Percentiles rank a stretch among this genome's conserved stretches.
Evolutionary conservation across 2,113 vertebrate genomes (phyloP).

Genomic region (Dasyornis broadbenti): DNA sequence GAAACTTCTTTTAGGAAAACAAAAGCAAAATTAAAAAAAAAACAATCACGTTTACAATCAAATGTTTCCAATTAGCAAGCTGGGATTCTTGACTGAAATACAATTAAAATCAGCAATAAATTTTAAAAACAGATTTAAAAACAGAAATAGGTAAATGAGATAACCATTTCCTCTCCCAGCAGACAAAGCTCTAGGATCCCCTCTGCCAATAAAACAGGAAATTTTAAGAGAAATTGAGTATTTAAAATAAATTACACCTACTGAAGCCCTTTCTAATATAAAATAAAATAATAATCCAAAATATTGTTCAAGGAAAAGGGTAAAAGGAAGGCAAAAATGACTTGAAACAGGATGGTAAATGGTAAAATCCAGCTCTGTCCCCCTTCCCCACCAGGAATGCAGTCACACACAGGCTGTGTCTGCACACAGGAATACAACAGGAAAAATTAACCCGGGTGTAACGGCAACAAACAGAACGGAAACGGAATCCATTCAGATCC

Average conservation of each 20-base stretch:
- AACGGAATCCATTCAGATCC: background rate
- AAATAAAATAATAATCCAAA: background rate
- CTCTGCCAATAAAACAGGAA: background rate
- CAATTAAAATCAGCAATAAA: background rate
- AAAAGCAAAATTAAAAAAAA: background rate
- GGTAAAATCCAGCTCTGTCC: background rate
- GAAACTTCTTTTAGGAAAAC: background rate
- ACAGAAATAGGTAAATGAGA: background rate
- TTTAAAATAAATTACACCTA: background rate
- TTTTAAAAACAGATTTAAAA: background rate
- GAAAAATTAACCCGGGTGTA: background rate
- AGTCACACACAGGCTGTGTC: background rate
- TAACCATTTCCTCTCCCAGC: background rate
- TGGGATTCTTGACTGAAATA: background rate
- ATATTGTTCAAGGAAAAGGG: background rate
- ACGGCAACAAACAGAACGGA: background rate
- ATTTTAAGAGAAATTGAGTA: background rate
- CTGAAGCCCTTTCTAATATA: background rate
- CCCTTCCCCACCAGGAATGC: background rate
- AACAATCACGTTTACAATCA: background rate
- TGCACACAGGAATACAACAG: background rate
- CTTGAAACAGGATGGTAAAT: background rate
- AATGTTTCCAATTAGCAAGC: background rate
- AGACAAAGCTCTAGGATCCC: background rate
- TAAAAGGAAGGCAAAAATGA: background rate